These are phyloP conservation scores for Metaphire vulgaris DNA, from an alignment of 1,140 invertebrate genomes.

Conservation along the genomic window DNA sequence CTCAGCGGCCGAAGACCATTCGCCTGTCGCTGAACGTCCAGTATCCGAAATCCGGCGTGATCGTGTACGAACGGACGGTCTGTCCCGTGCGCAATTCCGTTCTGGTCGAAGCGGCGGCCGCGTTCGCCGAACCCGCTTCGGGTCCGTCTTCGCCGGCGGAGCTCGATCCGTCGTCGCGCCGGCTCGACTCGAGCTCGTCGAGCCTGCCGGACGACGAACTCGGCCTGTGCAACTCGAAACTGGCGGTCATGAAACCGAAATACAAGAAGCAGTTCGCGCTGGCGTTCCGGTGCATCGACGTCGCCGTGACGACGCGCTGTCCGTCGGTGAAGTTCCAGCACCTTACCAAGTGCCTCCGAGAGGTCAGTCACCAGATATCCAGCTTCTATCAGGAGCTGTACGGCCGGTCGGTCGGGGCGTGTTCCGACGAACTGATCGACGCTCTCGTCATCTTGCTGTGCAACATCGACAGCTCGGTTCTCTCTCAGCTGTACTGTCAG, in stretches of 20 bases:
- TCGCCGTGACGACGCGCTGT: constrained; percentile 17
- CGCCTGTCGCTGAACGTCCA: constrained; percentile 2
- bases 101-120: not conserved
- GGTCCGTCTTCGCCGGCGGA: not conserved
- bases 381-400: constrained; percentile 12
- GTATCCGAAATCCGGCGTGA: not conserved
- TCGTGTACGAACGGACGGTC: constrained; percentile 12
- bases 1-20: not conserved
- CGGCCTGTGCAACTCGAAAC: not conserved
- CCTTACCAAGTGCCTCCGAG: constrained; percentile 22
- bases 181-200: not conserved
- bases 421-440: constrained; percentile 29
- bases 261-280: constrained; percentile 10
- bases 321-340: constrained; percentile 24
- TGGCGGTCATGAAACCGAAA: constrained; percentile 12
- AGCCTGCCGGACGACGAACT: not conserved
- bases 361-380: constrained; percentile 21
- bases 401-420: not conserved
- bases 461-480: constrained; percentile 4
- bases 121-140: not conserved
- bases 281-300: not conserved
- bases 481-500: constrained; percentile 20
- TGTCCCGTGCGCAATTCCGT: constrained; percentile 5
- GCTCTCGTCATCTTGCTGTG: constrained; percentile 26
- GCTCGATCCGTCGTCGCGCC: too few species aligned